Base-by-base conservation (phyloP, 2,888 invertebrate species). In the Lucinisca nassula region DNA sequence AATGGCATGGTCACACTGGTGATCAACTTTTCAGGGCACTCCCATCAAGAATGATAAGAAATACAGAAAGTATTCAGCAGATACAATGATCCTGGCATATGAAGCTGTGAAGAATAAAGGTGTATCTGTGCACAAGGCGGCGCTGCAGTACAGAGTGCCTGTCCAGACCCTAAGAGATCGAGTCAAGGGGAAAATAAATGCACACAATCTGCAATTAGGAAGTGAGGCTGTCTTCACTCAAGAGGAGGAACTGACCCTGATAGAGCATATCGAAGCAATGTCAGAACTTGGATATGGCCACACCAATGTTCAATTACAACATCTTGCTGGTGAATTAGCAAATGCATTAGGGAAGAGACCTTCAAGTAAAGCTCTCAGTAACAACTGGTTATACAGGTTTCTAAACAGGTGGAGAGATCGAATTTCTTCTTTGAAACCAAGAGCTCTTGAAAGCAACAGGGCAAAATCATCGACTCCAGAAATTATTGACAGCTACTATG, bases 361-460 rank as follows among this genome's bases (percentile, higher is more conserved):
- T 4, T 10, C 35, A 37, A 21, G 24, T 3, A 37, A 37, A 10
- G 37, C 72, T 24, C 12, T 37, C 37, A 14, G 72, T 37, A n/a
- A 72, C 37, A 10, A 14, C 12, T 38, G 72, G 72, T 72, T 38
- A 12, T 38, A 37, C n/a, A n/a, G 38, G n/a, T 35, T 72, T 21
- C 6, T n/a, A n/a, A 72, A 72, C 8, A 4, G 72, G 4, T 37
- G 37, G 77, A 51, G 17, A 0, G 73, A 61, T 1, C 17, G 70
- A 8, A 30, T 84, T 14, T 0, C 58, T 51, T 79, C 84, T 1
- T 21, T 79, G 2, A 72, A 72, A 40, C 72, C 72, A 4, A n/a
- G 40, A 37, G 37, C 12, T 6, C 30, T 72, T 6, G n/a, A 17
- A 3, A 72, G 35, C 40, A 30, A 37, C 24, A 37, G 72, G 72